Evolutionary conservation across 2,888 invertebrate genomes (phyloP), one percentile per base, ranked within the genome.

Genomic region (Pachymerium ferrugineum): DNA sequence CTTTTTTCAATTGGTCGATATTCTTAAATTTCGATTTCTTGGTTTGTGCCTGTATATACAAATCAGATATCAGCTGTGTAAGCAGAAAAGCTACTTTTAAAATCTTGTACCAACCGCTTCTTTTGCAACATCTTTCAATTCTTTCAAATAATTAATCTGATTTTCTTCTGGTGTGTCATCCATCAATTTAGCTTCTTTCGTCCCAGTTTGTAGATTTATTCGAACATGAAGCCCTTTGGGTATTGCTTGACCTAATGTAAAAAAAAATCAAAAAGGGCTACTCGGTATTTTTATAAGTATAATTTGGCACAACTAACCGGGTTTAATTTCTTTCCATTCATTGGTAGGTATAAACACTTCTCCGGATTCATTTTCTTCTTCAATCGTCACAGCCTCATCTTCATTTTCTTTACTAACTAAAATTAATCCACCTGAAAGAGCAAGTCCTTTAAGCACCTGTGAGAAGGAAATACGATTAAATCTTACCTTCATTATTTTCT

Each of bases 181-280:
- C 77, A 91, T 78, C 35, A 92, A 81, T 82, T 91, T 92, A 0
- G 91, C 92, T 81, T 92, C 90, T 42, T 86, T 89, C 76, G 86
- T 80, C 0, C 91, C 91, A 12, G 90, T 91, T 81, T 88, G 83
- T n/a, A 93, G 83, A 83, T 92, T 89, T 75, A 92, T 86, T 70
- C 91, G 84, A 4, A 91, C 85, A 80, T 93, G 92, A 2, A 92
- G 83, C 0, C 92, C 92, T 74, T 85, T 82, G 0, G 92, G 91
- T 77, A 92, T 86, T 19, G 86, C 84, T 81, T 90, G 90, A 75
- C 89, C 92, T 90, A 74, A 72, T 16, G 12, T 14, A 29, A 31
- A 25, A 8, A 3, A 22, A 28, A 71, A 67, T 28, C 0, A 16
- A 3, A 22, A 67, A 5, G 3, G 6, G 10, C 14, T 5, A 25